Conservation (phyloP, 2,888 invertebrate genomes). For the Tetragnatha montana region DNA sequence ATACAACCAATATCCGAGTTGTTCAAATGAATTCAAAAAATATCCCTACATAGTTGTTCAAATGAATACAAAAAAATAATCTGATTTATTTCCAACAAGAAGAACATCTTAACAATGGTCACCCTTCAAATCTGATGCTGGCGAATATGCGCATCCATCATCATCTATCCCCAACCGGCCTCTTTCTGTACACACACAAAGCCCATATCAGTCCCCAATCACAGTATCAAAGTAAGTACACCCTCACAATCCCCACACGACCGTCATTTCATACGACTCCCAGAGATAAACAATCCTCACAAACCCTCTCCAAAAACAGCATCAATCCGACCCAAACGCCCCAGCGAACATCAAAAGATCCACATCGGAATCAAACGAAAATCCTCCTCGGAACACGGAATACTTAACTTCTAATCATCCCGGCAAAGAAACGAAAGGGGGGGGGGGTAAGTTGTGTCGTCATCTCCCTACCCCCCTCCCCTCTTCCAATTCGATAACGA, state of each 20-base stretch:
- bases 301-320: background rate
- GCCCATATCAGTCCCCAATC: background rate
- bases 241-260: background rate
- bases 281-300: background rate
- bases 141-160: no score
- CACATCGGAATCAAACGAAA: slow-evolving; percentile 43
- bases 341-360: background rate
- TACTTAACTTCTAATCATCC: slow-evolving; percentile 54
- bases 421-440: slow-evolving; percentile 28
- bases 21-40: no score
- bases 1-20: no score
- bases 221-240: background rate
- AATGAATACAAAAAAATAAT: no score
- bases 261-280: background rate
- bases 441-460: slow-evolving; percentile 5
- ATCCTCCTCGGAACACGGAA: slow-evolving; percentile 21
- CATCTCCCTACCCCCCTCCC: background rate
- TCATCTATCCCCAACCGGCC: no score
- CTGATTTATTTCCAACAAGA: no score
- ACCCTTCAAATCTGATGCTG: no score
- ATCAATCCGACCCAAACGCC: background rate
- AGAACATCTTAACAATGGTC: no score
- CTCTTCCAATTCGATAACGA: slow-evolving; percentile 62
- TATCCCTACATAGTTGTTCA: no score
- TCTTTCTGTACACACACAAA: no score